Conservation (phyloP, 2,888 invertebrate species). For the Cantharis flavilabris region DNA sequence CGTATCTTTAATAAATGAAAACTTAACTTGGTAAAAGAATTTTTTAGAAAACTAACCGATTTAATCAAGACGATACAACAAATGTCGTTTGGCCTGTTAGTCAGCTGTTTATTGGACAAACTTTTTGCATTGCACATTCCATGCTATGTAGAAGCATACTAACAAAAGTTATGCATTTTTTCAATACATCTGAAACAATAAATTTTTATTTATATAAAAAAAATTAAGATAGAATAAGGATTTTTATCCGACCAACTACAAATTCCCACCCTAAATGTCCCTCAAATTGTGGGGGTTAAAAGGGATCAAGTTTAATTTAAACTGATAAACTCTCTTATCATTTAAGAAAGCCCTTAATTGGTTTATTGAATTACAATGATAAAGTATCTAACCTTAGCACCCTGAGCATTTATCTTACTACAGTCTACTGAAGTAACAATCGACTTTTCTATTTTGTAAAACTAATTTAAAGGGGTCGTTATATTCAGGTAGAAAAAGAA, state of each 20-base stretch:
- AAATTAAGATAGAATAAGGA: neutral
- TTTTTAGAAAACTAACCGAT: constrained; percentile 33
- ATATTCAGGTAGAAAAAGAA: neutral
- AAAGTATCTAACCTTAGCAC: neutral
- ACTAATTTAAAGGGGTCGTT: neutral
- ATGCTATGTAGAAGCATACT: constrained; percentile 23
- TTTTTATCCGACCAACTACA: neutral
- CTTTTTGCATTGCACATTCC: constrained; percentile 49
- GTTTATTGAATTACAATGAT: neutral
- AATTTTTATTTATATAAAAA: neutral
- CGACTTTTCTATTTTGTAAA: too few relatives aligned
- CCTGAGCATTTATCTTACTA: neutral
- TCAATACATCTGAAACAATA: constrained; percentile 23
- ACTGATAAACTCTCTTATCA: neutral
- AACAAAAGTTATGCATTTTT: constrained; percentile 13
- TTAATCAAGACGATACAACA: constrained; percentile 39
- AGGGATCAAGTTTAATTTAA: neutral
- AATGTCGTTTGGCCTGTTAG: constrained; percentile 50
- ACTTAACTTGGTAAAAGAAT: neutral
- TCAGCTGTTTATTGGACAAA: constrained; percentile 51
- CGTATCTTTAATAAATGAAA: neutral
- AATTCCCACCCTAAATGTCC: neutral
- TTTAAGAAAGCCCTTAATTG: neutral
- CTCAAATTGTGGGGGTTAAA: neutral
- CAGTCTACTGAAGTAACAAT: neutral